phyloP scores from a whole-genome alignment of 2,797 vertebrate genomes.

The Halcyon smyrnensis region DNA sequence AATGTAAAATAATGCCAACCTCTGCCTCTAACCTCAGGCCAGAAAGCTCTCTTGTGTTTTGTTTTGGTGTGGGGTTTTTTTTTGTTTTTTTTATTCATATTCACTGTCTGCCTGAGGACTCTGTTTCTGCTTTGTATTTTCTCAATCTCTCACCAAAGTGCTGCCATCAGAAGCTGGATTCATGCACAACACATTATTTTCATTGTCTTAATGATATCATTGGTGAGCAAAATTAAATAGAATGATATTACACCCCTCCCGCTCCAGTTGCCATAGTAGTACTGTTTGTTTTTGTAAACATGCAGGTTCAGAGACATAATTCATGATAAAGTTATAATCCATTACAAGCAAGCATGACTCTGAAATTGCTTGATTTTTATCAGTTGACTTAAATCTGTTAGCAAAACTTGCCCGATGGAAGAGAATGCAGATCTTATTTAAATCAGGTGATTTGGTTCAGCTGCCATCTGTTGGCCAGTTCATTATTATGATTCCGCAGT shows the following conservation, averaged over 20 bases:
- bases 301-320: slow-evolving; percentile 25
- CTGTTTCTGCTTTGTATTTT: slow-evolving; percentile 69
- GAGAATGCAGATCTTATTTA: slow-evolving; percentile 73
- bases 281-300: slow-evolving; percentile 66
- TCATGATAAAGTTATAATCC: slow-evolving; percentile 68
- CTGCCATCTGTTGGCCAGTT: slow-evolving; percentile 83
- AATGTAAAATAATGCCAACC: slow-evolving; percentile 96
- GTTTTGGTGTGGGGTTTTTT: not conserved
- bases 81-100: slow-evolving; percentile 39
- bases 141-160: slow-evolving; percentile 58
- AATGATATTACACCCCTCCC: not conserved
- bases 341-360: slow-evolving; percentile 68
- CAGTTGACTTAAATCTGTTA: slow-evolving; percentile 78
- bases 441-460: slow-evolving; percentile 80
- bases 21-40: slow-evolving; percentile 80
- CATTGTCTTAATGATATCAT: slow-evolving; percentile 62
- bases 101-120: slow-evolving; percentile 68
- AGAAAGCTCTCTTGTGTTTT: slow-evolving; percentile 77
- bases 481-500: slow-evolving; percentile 76
- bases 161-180: slow-evolving; percentile 60
- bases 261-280: slow-evolving; percentile 41
- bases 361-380: slow-evolving; percentile 74
- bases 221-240: slow-evolving; percentile 70
- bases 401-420: slow-evolving; percentile 64
- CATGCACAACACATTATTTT: slow-evolving; percentile 64